Evolutionary conservation across 2,888 invertebrate species (phyloP), one percentile per base, ranked within the genome.

Genomic region (Polymixis flavicincta): DNA sequence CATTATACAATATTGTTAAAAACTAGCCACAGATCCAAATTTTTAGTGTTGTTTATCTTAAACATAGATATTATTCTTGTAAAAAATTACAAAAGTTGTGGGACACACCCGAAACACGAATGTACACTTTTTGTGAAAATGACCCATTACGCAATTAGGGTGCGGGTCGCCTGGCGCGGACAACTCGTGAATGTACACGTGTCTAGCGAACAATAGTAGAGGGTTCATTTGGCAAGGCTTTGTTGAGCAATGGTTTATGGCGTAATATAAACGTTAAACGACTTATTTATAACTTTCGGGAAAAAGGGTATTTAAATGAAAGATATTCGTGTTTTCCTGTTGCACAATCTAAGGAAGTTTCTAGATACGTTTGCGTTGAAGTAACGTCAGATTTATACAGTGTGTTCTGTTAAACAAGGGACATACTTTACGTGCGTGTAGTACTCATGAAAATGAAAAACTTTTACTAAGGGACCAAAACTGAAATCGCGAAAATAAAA

Each of bases 201-300:
- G 80, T 13, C 11, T 11, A 28, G 4, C 19, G 13, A 59, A 45
- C 25, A 59, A 37, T 14, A n/a, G 50, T 9, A 13, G 19, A 66
- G n/a, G 50, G n/a, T 55, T 76, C 5, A 25, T 37, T 65, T 19
- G n/a, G 17, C 22, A 61, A 11, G 77, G 77, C 28, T 76, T 77
- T 42, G 19, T 50, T 57, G 22, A 8, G 64, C 25, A 48, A 28
- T 45, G 9, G n/a, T 22, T 22, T 28, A 54, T 48, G n/a, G 22
- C 45, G 54, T 55, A 54, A 42, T 42, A 8, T n/a, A 42, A 48
- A 50, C 9, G 3, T 17, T 13, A 1, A 25, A 54, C 17, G n/a
- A 71, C 17, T 28, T 52, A 22, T 22, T 22, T 71, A 0, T 7
- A 64, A 28, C 45, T 19, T 48, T 64, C 25, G 9, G 13, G 25